Conservation (phyloP, 2,113 vertebrate genomes). For the Cinclus mexicanus region DNA sequence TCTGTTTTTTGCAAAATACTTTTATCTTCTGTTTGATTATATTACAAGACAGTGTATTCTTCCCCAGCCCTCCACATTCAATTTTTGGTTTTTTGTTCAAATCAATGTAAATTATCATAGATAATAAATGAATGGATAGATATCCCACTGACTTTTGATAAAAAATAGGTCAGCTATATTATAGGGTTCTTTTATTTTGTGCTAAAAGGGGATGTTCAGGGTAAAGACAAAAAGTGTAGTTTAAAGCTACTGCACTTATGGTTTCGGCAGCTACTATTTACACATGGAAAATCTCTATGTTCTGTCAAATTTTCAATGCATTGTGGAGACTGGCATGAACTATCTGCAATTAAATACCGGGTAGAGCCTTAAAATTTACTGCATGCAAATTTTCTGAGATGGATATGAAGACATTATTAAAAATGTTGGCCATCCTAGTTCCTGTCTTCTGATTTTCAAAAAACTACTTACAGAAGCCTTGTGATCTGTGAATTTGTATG, state of each 20-base stretch:
- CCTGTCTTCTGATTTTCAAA: background rate
- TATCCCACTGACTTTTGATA: background rate
- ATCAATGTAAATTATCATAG: background rate
- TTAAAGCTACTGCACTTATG: background rate
- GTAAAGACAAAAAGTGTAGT: background rate
- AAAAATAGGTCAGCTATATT: background rate
- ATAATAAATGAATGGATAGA: background rate
- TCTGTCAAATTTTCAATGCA: background rate
- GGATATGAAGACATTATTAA: background rate
- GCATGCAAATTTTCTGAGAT: background rate
- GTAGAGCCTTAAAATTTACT: background rate
- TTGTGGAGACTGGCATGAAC: background rate
- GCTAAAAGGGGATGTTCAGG: background rate
- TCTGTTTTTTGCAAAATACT: background rate
- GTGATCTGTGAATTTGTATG: background rate
- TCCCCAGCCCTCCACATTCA: background rate
- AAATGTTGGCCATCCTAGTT: background rate
- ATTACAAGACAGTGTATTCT: background rate
- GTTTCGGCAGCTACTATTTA: background rate
- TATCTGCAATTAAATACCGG: background rate
- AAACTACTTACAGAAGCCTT: background rate
- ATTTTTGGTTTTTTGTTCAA: background rate
- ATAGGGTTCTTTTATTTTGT: background rate
- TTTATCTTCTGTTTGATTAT: background rate
- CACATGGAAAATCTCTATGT: background rate